Percentiles rank a stretch among this genome's conserved stretches.
Evolutionary conservation across 2,113 vertebrate genomes (phyloP).

Genomic region (Rhizomys pruinosus): DNA sequence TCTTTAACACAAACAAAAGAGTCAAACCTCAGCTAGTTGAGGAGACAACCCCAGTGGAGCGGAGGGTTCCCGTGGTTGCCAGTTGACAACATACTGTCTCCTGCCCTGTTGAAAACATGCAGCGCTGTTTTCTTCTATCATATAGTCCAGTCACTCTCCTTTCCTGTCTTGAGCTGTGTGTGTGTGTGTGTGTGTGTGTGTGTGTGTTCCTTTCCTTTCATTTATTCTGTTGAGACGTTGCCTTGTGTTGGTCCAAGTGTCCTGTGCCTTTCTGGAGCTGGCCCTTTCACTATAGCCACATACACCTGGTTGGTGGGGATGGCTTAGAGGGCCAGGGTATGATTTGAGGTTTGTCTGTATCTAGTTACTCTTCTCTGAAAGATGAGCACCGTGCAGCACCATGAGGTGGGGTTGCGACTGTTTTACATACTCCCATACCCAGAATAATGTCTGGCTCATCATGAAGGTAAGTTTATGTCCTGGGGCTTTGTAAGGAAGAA

Average conservation of each 20-base stretch:
- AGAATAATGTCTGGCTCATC: background rate
- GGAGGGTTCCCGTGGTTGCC: background rate
- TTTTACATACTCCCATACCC: background rate
- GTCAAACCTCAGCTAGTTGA: background rate
- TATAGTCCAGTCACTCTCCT: background rate
- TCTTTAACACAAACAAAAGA: background rate
- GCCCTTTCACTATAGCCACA: background rate
- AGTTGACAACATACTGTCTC: background rate
- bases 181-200: fast-evolving
- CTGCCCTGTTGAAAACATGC: too few species aligned
- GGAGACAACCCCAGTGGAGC: background rate
- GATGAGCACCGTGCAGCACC: background rate
- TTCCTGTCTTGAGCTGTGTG: background rate
- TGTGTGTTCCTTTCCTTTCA: fast-evolving
- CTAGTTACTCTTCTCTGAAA: background rate
- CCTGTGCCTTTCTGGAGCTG: background rate
- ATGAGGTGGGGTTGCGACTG: background rate
- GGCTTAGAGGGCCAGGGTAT: background rate
- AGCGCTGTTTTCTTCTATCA: background rate
- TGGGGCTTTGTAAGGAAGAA: background rate
- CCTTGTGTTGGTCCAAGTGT: background rate
- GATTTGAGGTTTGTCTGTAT: background rate
- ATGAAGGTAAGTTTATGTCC: background rate
- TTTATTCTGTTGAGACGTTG: background rate
- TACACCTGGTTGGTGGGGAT: background rate